A percentile compares a stretch with the other conserved stretches of the same genome.
Conservation (phyloP, 2,888 invertebrate species). For the Macroteleia sp. region DNA sequence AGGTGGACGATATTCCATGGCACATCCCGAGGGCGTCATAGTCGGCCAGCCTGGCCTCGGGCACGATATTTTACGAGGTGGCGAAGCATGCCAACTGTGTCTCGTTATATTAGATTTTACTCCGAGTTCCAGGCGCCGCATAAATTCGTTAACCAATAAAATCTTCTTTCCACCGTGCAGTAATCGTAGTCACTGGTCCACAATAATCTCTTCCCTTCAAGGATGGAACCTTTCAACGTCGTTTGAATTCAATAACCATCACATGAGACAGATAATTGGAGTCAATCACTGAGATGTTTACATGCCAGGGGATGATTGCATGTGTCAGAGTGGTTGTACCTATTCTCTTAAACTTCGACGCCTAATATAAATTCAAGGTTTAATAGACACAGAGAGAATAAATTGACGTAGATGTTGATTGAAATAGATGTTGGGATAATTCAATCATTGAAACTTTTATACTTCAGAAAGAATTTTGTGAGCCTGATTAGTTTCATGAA, state of each 20-base stretch:
- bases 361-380: too few species aligned
- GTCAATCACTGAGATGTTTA: too few species aligned
- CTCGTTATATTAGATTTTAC: constrained; percentile 82
- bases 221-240: background rate
- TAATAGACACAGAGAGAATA: too few species aligned
- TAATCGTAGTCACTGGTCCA: constrained; percentile 67
- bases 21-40: constrained; percentile 74
- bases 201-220: constrained; percentile 16
- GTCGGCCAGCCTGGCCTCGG: constrained; percentile 64
- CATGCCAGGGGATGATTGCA: too few species aligned
- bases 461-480: too few species aligned
- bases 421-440: too few species aligned
- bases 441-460: too few species aligned
- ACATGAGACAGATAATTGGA: background rate
- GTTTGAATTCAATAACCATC: background rate
- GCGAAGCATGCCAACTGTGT: constrained; percentile 80
- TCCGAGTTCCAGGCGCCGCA: constrained; percentile 77
- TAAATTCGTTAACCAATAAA: constrained; percentile 82
- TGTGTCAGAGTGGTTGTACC: too few species aligned
- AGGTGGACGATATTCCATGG: constrained; percentile 67
- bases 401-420: too few species aligned
- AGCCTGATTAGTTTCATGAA: too few species aligned
- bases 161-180: constrained; percentile 75
- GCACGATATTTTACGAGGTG: constrained; percentile 80
- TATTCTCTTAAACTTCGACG: too few species aligned